phyloP scores from a whole-genome alignment of 2,113 vertebrate genomes.

The Chaenogobius annularis region DNA sequence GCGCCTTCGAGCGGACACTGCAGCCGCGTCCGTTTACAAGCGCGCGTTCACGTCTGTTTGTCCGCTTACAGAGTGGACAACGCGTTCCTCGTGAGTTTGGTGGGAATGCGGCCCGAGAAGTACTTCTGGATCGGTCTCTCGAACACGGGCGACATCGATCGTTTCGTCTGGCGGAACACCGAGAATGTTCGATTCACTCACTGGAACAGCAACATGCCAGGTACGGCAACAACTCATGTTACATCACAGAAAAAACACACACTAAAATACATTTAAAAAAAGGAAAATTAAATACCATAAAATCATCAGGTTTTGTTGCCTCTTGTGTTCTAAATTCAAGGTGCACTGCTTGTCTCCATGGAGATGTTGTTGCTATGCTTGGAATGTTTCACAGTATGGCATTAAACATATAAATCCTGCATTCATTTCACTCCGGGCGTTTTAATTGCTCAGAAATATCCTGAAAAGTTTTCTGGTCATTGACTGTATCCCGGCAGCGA shows the following conservation, averaged over 20 bases:
- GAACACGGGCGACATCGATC: conserved; percentile 78
- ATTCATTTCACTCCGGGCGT: too few relatives aligned
- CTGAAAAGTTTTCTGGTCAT: too few relatives aligned
- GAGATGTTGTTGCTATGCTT: too few relatives aligned
- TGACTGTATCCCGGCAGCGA: too few relatives aligned
- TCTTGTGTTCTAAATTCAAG: too few relatives aligned
- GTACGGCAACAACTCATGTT: conserved; percentile 22
- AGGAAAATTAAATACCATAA: background rate
- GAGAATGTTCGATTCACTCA: conserved; percentile 83
- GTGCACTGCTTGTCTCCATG: too few relatives aligned
- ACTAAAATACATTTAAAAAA: background rate
- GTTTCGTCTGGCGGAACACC: conserved; percentile 81
- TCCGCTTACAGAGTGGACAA: conserved; percentile 83
- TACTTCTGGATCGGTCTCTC: conserved; percentile 93
- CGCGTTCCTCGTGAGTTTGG: conserved; percentile 89
- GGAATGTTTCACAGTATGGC: too few relatives aligned
- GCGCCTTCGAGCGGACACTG: too few relatives aligned
- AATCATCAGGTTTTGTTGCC: too few relatives aligned
- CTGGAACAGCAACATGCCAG: conserved; percentile 81
- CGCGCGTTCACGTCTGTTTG: background rate
- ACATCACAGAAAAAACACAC: background rate
- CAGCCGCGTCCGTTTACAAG: too few relatives aligned
- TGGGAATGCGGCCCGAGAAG: conserved; percentile 85
- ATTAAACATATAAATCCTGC: too few relatives aligned
- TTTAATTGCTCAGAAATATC: too few relatives aligned